Conservation (phyloP, 92 coral and sea anemone genomes). For the Palythoa grandis region DNA sequence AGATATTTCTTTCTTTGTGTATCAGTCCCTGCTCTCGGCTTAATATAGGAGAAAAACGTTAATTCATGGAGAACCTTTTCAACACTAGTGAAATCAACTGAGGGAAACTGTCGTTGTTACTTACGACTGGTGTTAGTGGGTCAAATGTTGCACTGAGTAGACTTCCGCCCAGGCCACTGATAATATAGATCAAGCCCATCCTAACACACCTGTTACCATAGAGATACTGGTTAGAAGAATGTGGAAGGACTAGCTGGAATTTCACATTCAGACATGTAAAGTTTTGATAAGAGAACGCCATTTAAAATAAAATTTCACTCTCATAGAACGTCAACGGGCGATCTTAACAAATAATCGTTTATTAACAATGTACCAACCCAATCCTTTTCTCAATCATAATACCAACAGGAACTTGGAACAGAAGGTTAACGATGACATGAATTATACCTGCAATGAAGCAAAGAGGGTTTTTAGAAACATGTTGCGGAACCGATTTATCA, state of each 20-base stretch:
- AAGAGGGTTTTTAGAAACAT: neutral
- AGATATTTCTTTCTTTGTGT: too few relatives aligned
- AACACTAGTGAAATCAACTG: neutral
- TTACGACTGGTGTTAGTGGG: conserved; percentile 82
- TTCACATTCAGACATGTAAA: too few relatives aligned
- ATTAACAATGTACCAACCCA: conserved; percentile 63
- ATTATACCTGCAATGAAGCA: conserved; percentile 65
- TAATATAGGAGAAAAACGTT: too few relatives aligned
- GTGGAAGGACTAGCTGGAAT: too few relatives aligned
- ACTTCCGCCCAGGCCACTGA: conserved; percentile 86
- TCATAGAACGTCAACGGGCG: neutral
- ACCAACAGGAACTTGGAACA: conserved; percentile 81
- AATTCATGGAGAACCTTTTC: too few relatives aligned
- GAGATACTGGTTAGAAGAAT: neutral
- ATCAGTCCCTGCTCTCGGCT: too few relatives aligned
- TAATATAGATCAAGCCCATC: conserved; percentile 68
- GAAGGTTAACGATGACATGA: conserved; percentile 65
- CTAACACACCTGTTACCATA: conserved; percentile 60
- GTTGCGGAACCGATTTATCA: neutral
- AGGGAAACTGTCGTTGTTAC: neutral
- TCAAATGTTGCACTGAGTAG: conserved; percentile 71
- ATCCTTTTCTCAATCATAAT: conserved; percentile 76
- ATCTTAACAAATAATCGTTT: neutral
- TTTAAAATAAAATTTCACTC: neutral
- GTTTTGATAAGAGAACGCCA: neutral